These are phyloP conservation scores for Phymorhynchus buccinoides DNA, from an alignment of 1,140 invertebrate species.

Conservation along the genomic window DNA sequence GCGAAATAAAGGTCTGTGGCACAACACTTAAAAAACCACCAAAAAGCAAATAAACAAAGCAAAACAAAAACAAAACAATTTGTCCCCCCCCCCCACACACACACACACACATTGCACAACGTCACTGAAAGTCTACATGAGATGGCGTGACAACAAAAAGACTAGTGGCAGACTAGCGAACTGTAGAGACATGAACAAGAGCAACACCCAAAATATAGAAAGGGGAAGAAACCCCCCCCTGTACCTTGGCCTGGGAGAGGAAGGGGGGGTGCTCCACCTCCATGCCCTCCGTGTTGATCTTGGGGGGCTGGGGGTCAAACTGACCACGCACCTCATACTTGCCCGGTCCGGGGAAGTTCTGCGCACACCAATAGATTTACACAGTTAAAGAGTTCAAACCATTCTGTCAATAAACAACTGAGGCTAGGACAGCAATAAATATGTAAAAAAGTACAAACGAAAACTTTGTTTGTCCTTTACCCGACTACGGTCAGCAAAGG, in stretches of 20 bases:
- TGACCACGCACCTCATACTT: constrained; percentile 69
- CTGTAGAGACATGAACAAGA: neutral
- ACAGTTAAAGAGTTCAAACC: neutral
- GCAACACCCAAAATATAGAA: neutral
- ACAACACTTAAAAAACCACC: too few relatives aligned
- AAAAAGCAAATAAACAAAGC: constrained; percentile 1
- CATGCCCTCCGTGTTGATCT: constrained; percentile 70
- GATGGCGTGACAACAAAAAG: neutral
- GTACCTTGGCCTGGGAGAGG: constrained; percentile 70
- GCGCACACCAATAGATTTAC: constrained; percentile 21
- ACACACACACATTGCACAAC: too few relatives aligned
- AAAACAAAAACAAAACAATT: neutral
- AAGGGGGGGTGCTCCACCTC: constrained; percentile 74
- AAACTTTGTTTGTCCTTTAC: too few relatives aligned
- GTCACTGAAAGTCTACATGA: too few relatives aligned
- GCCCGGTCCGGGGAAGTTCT: constrained; percentile 71
- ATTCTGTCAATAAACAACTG: too few relatives aligned
- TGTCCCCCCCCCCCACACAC: too few relatives aligned
- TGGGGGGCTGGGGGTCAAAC: constrained; percentile 66
- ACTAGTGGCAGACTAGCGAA: neutral
- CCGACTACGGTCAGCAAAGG: too few relatives aligned
- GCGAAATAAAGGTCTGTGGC: too few relatives aligned
- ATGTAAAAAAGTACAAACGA: too few relatives aligned
- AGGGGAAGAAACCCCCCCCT: too few relatives aligned
- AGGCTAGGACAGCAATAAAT: too few relatives aligned